phyloP scores from a whole-genome alignment of 1,140 invertebrate genomes.

The Drosophila tristis region DNA sequence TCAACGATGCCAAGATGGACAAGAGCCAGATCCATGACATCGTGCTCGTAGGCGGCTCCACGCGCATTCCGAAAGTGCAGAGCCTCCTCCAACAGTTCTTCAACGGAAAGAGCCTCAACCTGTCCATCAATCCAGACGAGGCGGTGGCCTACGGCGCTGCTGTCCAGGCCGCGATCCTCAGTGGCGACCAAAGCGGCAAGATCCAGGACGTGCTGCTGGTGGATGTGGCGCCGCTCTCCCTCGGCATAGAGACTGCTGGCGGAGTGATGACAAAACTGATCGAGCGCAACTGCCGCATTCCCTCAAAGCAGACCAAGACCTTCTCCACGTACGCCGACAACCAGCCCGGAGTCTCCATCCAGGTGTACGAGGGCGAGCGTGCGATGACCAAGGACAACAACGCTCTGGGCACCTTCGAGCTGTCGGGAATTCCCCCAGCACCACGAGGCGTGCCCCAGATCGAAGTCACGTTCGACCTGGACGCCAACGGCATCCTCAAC shows the following conservation, averaged over 20 bases:
- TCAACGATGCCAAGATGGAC: slow-evolving; percentile 91
- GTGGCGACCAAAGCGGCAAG: slow-evolving; percentile 89
- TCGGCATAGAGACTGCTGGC: slow-evolving; percentile 87
- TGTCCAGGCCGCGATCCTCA: slow-evolving; percentile 91
- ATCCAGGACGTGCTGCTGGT: slow-evolving; percentile 88
- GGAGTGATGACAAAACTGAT: slow-evolving; percentile 88
- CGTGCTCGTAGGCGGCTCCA: slow-evolving; percentile 88
- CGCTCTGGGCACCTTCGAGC: slow-evolving; percentile 90
- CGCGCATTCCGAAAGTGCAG: slow-evolving; percentile 88
- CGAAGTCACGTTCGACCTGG: slow-evolving; percentile 87
- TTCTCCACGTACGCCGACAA: slow-evolving; percentile 90
- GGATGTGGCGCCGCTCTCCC: slow-evolving; percentile 86
- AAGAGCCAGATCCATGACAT: slow-evolving; percentile 88
- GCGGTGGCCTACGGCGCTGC: slow-evolving; percentile 90
- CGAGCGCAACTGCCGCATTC: slow-evolving; percentile 87
- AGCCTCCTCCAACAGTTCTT: slow-evolving; percentile 88
- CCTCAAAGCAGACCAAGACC: slow-evolving; percentile 88
- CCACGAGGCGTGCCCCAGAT: slow-evolving; percentile 92
- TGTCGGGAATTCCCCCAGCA: slow-evolving; percentile 92
- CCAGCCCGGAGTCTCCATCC: slow-evolving; percentile 89
- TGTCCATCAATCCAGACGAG: slow-evolving; percentile 92
- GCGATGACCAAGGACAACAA: slow-evolving; percentile 91
- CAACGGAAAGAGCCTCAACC: slow-evolving; percentile 87
- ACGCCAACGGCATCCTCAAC: slow-evolving; percentile 88
- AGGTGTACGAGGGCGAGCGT: slow-evolving; percentile 89